phyloP scores from a whole-genome alignment of 2,888 invertebrate genomes.

The Litoditis marina region DNA sequence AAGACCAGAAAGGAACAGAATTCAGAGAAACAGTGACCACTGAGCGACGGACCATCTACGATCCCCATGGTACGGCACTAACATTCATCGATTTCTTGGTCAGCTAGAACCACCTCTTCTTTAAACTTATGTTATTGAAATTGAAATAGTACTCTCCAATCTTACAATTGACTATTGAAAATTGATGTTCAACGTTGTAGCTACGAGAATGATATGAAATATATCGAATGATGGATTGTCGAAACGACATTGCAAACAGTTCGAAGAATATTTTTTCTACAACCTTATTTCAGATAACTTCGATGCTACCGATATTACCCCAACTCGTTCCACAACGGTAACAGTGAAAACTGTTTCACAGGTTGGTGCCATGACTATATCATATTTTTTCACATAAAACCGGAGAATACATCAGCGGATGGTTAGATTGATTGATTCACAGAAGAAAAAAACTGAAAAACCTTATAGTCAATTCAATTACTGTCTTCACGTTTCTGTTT shows the following conservation, averaged over 20 bases:
- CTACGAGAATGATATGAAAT: too few species aligned
- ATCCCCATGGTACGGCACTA: conserved; percentile 45
- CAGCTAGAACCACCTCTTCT: neutral
- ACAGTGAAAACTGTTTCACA: conserved; percentile 51
- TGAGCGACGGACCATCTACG: conserved; percentile 45
- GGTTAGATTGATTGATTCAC: neutral
- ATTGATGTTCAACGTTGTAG: too few species aligned
- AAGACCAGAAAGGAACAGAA: conserved; percentile 41
- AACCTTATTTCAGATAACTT: conserved; percentile 39
- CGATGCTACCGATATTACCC: conserved; percentile 35
- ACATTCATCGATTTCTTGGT: too few species aligned
- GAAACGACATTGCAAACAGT: too few species aligned
- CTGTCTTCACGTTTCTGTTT: conserved; percentile 1
- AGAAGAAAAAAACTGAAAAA: neutral
- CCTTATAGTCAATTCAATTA: neutral
- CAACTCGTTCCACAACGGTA: conserved; percentile 48
- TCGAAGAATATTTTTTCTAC: too few species aligned
- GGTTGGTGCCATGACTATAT: conserved; percentile 9
- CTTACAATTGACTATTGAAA: too few species aligned
- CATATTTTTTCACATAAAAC: neutral
- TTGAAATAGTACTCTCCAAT: too few species aligned
- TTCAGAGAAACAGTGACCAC: conserved; percentile 52
- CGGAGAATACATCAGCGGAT: neutral
- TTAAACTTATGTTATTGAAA: too few species aligned
- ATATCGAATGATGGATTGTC: too few species aligned